Conservation (phyloP, 2,797 vertebrate genomes). For the Malurus splendens region DNA sequence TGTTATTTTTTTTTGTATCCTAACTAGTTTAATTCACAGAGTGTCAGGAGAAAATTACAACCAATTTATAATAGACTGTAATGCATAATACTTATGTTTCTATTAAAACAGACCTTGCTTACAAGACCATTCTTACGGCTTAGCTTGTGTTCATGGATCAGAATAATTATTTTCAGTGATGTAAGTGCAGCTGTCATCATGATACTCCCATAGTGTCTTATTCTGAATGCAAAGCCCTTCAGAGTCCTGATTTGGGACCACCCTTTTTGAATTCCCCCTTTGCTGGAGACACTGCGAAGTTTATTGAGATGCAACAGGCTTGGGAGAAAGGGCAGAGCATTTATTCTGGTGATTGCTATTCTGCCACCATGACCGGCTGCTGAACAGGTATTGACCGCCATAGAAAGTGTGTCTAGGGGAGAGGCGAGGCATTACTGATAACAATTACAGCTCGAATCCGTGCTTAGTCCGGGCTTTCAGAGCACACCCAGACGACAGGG, state of each 20-base stretch:
- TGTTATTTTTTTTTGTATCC: conserved; percentile 64
- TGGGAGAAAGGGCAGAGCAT: conserved; percentile 28
- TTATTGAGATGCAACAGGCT: conserved; percentile 47
- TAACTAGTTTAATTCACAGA: conserved; percentile 79
- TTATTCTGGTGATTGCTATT: conserved; percentile 22
- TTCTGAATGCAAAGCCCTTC: conserved; percentile 47
- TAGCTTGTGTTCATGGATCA: conserved; percentile 57
- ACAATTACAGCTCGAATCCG: neutral
- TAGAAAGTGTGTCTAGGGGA: neutral
- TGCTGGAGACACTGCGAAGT: neutral
- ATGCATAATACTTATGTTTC: conserved; percentile 69
- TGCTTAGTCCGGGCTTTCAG: neutral
- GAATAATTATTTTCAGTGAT: conserved; percentile 64
- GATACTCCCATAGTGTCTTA: conserved; percentile 56
- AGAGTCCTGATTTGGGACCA: conserved; percentile 41
- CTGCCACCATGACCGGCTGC: conserved; percentile 21
- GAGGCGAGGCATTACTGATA: neutral
- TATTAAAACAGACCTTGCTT: conserved; percentile 67
- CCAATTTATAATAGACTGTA: conserved; percentile 73
- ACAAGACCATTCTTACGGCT: conserved; percentile 55
- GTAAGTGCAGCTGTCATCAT: conserved; percentile 54
- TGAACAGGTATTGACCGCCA: conserved; percentile 40
- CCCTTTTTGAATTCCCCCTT: conserved; percentile 34
- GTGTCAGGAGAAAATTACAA: conserved; percentile 78
- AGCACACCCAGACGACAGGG: neutral